These are phyloP conservation scores for Dryomyza anilis DNA, from an alignment of 2,888 invertebrate species.

Conservation along the genomic window DNA sequence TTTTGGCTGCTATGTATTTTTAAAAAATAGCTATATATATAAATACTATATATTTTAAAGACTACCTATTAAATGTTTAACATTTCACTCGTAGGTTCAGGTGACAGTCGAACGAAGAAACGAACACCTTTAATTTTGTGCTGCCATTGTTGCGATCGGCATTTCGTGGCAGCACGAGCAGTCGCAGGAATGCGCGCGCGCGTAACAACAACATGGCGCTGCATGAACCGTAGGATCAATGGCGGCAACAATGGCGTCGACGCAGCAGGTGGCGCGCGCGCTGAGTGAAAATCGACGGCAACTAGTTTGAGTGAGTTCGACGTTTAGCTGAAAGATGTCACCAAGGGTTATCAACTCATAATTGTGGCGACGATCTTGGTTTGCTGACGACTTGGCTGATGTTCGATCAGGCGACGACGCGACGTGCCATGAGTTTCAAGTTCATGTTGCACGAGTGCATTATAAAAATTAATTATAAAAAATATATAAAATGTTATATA, in stretches of 20 bases:
- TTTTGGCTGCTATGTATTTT: not conserved
- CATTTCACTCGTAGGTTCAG: not conserved
- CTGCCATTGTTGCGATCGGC: constrained; percentile 2
- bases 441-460: not conserved
- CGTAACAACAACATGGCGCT: too few relatives aligned
- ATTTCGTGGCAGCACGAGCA: not conserved
- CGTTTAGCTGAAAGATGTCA: not conserved
- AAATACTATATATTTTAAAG: not conserved
- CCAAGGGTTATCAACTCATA: not conserved
- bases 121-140: not conserved
- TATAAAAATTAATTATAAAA: too few relatives aligned
- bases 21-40: not conserved
- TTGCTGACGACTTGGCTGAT: not conserved
- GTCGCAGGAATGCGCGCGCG: not conserved
- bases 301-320: not conserved
- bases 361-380: not conserved
- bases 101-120: not conserved
- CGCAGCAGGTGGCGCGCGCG: not conserved
- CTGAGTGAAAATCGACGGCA: not conserved
- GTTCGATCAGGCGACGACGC: not conserved
- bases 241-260: not conserved
- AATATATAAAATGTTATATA: too few relatives aligned
- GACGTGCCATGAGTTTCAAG: too few relatives aligned
- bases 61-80: not conserved
- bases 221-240: not conserved